Conservation (phyloP, 2,797 vertebrate species). For the Chiloscyllium punctatum region DNA sequence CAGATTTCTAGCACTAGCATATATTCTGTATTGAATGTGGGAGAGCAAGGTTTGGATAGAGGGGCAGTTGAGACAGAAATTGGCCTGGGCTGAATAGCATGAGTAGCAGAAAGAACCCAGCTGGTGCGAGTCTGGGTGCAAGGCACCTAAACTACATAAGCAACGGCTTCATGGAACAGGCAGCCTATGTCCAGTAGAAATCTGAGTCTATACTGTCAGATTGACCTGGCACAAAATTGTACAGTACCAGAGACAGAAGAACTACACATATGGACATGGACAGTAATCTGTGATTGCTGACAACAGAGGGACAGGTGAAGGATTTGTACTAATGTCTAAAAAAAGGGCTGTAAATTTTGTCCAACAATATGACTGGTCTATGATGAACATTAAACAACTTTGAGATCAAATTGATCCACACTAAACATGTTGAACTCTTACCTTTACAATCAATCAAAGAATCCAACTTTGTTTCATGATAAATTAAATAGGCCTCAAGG, state of each 20-base stretch:
- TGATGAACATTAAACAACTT: background rate
- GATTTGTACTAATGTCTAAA: background rate
- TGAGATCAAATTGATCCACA: background rate
- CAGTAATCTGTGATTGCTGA: background rate
- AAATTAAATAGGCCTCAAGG: background rate
- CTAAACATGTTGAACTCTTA: background rate
- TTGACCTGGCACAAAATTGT: background rate
- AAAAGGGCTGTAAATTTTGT: background rate
- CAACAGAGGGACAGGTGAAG: background rate
- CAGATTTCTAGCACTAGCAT: background rate
- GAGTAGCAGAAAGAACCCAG: background rate
- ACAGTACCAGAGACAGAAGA: background rate
- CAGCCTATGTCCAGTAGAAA: background rate
- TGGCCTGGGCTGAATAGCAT: background rate
- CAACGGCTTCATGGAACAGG: background rate
- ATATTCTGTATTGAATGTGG: background rate
- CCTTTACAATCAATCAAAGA: background rate
- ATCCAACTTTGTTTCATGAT: background rate
- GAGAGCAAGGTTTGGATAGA: background rate
- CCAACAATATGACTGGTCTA: background rate
- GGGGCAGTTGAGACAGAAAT: background rate
- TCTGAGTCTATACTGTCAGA: background rate
- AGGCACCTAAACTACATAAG: background rate
- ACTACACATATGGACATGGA: background rate
- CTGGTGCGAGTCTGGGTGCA: background rate